Evolutionary conservation across 2,888 invertebrate species (phyloP).

Genomic region (Metallyticus violacea): DNA sequence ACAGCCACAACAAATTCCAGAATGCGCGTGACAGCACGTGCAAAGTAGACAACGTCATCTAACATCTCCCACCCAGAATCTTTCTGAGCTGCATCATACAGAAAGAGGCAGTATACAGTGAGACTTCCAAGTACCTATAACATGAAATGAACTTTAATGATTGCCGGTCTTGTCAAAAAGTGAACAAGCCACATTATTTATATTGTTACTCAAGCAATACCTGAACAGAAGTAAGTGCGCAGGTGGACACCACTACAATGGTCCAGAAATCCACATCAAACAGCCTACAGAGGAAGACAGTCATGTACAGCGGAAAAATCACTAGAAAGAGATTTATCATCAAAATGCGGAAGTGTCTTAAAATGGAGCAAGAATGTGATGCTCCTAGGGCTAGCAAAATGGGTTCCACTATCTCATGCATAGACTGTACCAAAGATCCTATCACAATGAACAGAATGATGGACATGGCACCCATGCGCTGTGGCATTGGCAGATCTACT

Average conservation of each 20-base stretch:
- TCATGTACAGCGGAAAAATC: constrained; percentile 47
- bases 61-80: constrained; percentile 49
- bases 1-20: constrained; percentile 53
- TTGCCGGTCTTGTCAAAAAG: not conserved
- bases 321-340: constrained; percentile 46
- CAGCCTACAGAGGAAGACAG: constrained; percentile 45
- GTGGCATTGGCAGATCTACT: constrained; percentile 49
- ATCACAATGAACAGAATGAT: constrained; percentile 53
- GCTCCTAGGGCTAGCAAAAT: constrained; percentile 50
- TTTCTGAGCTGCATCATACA: constrained; percentile 46
- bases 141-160: not conserved
- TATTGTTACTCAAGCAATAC: too few relatives aligned
- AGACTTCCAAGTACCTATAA: constrained; percentile 49
- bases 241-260: constrained; percentile 52
- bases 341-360: constrained; percentile 45
- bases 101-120: constrained; percentile 50
- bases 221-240: constrained; percentile 48
- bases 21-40: constrained; percentile 47
- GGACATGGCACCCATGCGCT: constrained; percentile 51
- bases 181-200: not conserved
- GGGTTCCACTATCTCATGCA: constrained; percentile 53
- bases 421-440: constrained; percentile 54
- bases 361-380: constrained; percentile 43
- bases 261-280: constrained; percentile 52
- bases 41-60: constrained; percentile 52